Evolutionary conservation across 2,888 invertebrate species (phyloP), one percentile per base, ranked within the genome.

Genomic region (Aleiodes alternator): DNA sequence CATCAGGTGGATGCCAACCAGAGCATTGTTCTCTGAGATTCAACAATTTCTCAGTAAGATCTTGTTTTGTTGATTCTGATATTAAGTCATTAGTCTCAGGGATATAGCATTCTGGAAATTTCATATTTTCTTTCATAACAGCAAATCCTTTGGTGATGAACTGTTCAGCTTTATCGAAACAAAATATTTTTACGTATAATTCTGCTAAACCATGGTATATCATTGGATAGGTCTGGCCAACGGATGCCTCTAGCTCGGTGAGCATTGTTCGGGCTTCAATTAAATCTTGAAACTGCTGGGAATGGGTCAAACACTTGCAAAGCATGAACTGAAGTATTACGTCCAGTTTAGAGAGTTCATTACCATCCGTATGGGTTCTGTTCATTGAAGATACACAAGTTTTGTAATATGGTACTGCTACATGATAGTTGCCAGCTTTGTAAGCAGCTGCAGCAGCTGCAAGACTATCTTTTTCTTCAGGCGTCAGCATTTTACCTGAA

Each of bases 1-100:
- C 84, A 78, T 87, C 84, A 2, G 86, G 85, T 61, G 73, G 79
- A 77, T 82, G 84, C 82, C 83, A 84, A 29, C 69, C n/a, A 5
- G 68, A 76, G 72, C 82, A 83, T 74, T 82, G 78, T 4, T 82
- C 76, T 51, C 80, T 80, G 14, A 85, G 75, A 31, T 75, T 72
- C 11, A 75, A 16, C n/a, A 73, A 53, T 55, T 71, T 29, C 68
- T 48, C 57, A 12, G 53, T 55, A 9, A 53, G 50, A 29, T 61
- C 61, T n/a, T 48, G 57, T 51, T 29, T 48, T 2, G 34, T 70
- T 51, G 83, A 82, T 69, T 84, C 82, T 6, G 55, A 12, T 29
- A 86, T 81, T n/a, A 75, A 7, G 9, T 69, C 75, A 31, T 81
- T 72, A 1, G 84, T 84, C 23, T 78, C 82, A 34, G 86, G 87